These are phyloP conservation scores for Eupithecia inturbata DNA, from an alignment of 2,888 invertebrate genomes.

Conservation along the genomic window DNA sequence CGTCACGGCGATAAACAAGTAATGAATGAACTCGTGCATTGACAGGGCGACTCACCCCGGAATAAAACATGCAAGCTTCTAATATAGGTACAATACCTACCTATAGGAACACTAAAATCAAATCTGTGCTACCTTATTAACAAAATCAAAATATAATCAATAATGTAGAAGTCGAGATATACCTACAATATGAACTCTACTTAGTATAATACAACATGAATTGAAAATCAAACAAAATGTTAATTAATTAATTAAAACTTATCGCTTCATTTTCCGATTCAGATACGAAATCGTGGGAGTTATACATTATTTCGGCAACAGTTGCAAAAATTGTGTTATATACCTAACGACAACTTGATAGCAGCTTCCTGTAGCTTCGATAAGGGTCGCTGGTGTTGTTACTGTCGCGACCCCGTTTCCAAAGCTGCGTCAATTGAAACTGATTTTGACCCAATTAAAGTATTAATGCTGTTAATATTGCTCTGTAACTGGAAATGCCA, in stretches of 20 bases:
- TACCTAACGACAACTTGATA: slow-evolving; percentile 81
- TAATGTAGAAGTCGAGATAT: neutral
- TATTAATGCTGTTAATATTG: slow-evolving; percentile 56
- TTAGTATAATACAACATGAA: neutral
- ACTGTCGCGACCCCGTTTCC: slow-evolving; percentile 76
- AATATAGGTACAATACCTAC: slow-evolving; percentile 31
- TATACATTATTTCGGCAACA: slow-evolving; percentile 80
- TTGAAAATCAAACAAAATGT: slow-evolving; percentile 5
- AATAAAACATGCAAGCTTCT: slow-evolving; percentile 53
- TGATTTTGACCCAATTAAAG: slow-evolving; percentile 80
- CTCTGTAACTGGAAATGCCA: slow-evolving; percentile 39
- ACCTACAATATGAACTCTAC: neutral
- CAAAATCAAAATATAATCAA: neutral
- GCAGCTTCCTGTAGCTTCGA: slow-evolving; percentile 74
- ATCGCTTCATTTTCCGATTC: slow-evolving; percentile 45
- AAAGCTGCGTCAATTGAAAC: slow-evolving; percentile 78
- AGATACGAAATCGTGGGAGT: slow-evolving; percentile 70
- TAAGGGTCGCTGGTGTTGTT: slow-evolving; percentile 72
- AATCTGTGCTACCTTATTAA: neutral
- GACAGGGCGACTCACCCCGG: slow-evolving; percentile 76
- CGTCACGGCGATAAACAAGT: slow-evolving; percentile 77
- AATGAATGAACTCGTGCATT: slow-evolving; percentile 75
- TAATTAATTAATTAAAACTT: slow-evolving; percentile 35
- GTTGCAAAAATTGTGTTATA: slow-evolving; percentile 82
- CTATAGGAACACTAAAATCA: neutral